Conservation (phyloP, 2,113 vertebrate species). For the Lepus timidus region DNA sequence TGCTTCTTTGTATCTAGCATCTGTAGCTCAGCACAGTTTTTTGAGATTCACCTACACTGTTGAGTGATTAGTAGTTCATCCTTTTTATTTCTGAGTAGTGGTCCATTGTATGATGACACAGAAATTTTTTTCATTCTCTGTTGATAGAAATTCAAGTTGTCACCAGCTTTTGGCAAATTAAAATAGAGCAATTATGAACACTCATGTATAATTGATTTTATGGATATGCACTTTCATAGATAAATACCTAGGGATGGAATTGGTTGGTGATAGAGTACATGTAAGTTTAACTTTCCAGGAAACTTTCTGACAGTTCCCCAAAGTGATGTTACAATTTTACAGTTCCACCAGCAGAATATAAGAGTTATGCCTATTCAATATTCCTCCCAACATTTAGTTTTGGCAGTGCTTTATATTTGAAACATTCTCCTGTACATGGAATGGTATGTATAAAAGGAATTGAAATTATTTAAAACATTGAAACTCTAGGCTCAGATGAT, state of each 20-base stretch:
- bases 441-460: slow-evolving; percentile 25
- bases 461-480: slow-evolving; percentile 11
- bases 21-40: background rate
- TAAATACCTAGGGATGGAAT: background rate
- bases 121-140: background rate
- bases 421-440: background rate
- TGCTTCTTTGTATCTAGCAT: background rate
- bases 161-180: background rate
- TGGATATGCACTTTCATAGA: background rate
- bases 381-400: background rate
- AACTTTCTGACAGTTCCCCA: background rate
- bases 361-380: slow-evolving; percentile 6
- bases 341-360: background rate
- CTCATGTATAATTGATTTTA: background rate
- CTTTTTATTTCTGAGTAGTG: background rate
- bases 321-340: background rate
- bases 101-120: too few species aligned
- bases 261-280: background rate
- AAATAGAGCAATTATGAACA: background rate
- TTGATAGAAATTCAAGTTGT: background rate
- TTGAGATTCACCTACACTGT: background rate
- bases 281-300: slow-evolving; percentile 38
- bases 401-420: slow-evolving; percentile 44
- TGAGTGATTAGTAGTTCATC: background rate
- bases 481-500: slow-evolving; percentile 3